Percentiles rank a stretch among this genome's conserved stretches.
phyloP scores from a whole-genome alignment of 2,797 vertebrate species.

The Crocidura indochinensis region DNA sequence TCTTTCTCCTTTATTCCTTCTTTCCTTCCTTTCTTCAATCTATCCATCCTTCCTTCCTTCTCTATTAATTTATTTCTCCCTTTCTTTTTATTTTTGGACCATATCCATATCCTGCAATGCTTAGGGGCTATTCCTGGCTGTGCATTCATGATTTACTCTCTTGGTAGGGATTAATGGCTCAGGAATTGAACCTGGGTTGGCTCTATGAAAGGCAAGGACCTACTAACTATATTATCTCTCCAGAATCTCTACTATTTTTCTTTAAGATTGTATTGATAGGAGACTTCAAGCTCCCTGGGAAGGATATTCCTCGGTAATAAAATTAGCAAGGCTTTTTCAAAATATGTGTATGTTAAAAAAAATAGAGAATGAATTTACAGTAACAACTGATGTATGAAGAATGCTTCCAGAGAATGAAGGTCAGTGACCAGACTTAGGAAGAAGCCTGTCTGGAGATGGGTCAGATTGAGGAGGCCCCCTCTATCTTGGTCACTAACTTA shows the following conservation, averaged over 20 bases:
- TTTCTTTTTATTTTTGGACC: no score
- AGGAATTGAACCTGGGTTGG: no score
- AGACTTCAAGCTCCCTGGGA: constrained; percentile 10
- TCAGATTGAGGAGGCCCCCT: neutral
- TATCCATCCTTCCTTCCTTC: no score
- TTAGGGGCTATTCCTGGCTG: no score
- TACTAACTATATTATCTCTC: no score
- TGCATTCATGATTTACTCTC: no score
- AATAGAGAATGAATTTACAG: constrained; percentile 21
- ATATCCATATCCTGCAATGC: no score
- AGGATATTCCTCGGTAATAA: constrained; percentile 1
- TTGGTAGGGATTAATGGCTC: no score
- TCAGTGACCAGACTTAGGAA: neutral
- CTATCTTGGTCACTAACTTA: neutral
- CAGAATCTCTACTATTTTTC: neutral
- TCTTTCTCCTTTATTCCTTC: no score
- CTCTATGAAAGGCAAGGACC: no score
- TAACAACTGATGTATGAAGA: constrained; percentile 12
- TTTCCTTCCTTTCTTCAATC: no score
- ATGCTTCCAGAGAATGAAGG: neutral
- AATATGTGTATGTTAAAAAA: constrained; percentile 24
- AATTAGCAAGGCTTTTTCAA: neutral
- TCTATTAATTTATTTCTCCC: no score
- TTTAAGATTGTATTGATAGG: constrained; percentile 8
- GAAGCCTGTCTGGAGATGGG: neutral